Base-by-base conservation (phyloP, 2,888 invertebrate species). In the Pocota personata region DNA sequence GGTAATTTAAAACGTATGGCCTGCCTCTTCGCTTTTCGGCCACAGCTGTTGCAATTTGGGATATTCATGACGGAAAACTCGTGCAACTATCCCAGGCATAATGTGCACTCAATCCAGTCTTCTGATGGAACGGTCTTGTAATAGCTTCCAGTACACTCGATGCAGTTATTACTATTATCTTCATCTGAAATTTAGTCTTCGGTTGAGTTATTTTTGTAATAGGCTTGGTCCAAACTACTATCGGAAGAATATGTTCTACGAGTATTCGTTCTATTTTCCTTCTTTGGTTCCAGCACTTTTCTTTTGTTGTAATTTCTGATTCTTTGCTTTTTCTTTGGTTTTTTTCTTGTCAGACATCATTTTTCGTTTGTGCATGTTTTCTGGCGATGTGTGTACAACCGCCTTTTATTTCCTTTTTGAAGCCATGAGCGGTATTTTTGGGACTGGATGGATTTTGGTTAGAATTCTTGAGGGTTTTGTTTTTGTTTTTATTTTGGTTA, bases 61-160 rank as follows among this genome's bases (percentile, higher is more conserved):
- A 12, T 37, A 12, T 37, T 5, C n/a, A 12, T 37, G 12, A 12
- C 6, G 37, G 2, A 37, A 37, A 37, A n/a, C 37, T n/a, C 37
- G 12, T 37, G n/a, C 3, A 37, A 37, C 12, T 12, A 37, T 12
- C 37, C 37, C 12, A 12, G 37, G 12, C 57, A 32, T 8, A 3
- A 57, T 12, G 10, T 67, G 16, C 52, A 55, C 30, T 52, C 40
- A 24, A 67, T 52, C 27, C 67, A 50, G 66, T 66, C 27, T 67
- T 52, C 40, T 52, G 52, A 8, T n/a, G 40, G 40, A 37, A 14
- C 14, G 10, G 66, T 48, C 8, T 64, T 46, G 21, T 27, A 12
- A 24, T 50, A 35, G 21, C 48, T 48, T 48, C 48, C 48, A 30
- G 30, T 48, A 21, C 48, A 48, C 48, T 64, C 64, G 48, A 64